Evolutionary conservation across 2,888 invertebrate genomes (phyloP).

Genomic region (Acrobasis suavella): DNA sequence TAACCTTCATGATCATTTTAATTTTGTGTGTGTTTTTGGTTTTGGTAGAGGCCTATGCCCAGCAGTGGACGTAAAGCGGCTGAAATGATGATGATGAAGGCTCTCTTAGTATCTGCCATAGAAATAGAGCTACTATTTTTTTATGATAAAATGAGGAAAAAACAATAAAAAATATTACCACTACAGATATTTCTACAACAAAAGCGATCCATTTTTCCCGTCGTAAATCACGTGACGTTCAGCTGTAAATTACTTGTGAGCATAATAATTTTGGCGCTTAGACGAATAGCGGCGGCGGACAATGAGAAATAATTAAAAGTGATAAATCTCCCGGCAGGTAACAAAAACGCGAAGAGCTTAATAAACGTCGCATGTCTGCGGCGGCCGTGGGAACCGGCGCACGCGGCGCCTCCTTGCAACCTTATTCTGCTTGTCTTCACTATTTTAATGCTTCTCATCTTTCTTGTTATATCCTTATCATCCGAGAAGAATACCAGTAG

Average conservation of each 20-base stretch:
- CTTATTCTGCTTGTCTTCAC: slow-evolving; percentile 40
- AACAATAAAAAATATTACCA: not conserved
- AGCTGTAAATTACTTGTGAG: slow-evolving; percentile 65
- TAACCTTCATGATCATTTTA: too few relatives aligned
- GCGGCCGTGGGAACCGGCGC: slow-evolving; percentile 66
- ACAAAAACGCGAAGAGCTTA: slow-evolving; percentile 80
- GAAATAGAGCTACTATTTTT: too few relatives aligned
- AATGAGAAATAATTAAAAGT: slow-evolving; percentile 82
- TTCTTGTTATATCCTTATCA: too few relatives aligned
- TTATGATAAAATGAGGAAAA: too few relatives aligned
- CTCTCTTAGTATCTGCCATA: too few relatives aligned
- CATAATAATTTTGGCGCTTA: slow-evolving; percentile 70
- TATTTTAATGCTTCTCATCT: not conserved
- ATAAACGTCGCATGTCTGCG: slow-evolving; percentile 78
- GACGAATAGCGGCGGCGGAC: slow-evolving; percentile 70
- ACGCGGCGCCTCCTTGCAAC: slow-evolving; percentile 40
- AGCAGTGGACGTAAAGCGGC: too few relatives aligned
- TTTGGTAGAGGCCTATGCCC: too few relatives aligned
- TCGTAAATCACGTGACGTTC: slow-evolving; percentile 55
- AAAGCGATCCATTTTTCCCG: slow-evolving; percentile 36
- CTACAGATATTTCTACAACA: slow-evolving; percentile 22
- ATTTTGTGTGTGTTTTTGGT: too few relatives aligned
- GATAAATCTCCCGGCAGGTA: slow-evolving; percentile 81
- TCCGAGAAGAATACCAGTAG: too few relatives aligned
- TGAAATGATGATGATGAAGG: too few relatives aligned